Evolutionary conservation across 2,797 vertebrate species (phyloP).

Genomic region (Muscicapa striata): DNA sequence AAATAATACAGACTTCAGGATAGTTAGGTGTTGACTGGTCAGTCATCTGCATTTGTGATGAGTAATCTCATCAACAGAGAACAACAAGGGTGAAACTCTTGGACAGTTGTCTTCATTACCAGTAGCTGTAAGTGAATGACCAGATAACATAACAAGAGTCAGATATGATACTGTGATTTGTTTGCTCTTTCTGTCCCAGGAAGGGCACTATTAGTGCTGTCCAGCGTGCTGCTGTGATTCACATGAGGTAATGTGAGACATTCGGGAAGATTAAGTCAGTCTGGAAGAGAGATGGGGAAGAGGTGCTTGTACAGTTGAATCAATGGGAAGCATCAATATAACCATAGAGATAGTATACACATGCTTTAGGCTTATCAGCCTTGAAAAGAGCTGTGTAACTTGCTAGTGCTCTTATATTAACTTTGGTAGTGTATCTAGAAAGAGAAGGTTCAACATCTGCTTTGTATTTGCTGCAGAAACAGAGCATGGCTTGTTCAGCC

Average conservation of each 20-base stretch:
- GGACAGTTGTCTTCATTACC: background rate
- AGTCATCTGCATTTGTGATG: background rate
- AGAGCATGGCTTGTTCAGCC: background rate
- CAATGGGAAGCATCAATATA: background rate
- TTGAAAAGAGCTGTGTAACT: background rate
- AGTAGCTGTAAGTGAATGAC: background rate
- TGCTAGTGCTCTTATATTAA: background rate
- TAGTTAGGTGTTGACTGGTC: background rate
- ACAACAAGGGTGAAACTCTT: background rate
- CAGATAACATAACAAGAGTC: fast-evolving
- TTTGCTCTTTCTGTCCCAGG: background rate
- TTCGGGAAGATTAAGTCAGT: background rate
- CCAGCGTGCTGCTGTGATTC: background rate
- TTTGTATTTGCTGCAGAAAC: background rate
- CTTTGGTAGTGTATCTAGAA: background rate
- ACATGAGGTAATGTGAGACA: background rate
- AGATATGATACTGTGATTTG: background rate
- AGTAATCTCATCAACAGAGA: background rate
- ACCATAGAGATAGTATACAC: background rate
- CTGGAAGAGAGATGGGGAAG: background rate
- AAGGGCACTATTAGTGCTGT: background rate
- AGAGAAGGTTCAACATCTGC: background rate
- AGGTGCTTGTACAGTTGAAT: fast-evolving
- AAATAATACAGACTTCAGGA: background rate
- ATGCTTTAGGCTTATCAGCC: background rate